Evolutionary conservation across 2,797 vertebrate genomes (phyloP), one percentile per base, ranked within the genome.

Genomic region (Siniperca scherzeri): DNA sequence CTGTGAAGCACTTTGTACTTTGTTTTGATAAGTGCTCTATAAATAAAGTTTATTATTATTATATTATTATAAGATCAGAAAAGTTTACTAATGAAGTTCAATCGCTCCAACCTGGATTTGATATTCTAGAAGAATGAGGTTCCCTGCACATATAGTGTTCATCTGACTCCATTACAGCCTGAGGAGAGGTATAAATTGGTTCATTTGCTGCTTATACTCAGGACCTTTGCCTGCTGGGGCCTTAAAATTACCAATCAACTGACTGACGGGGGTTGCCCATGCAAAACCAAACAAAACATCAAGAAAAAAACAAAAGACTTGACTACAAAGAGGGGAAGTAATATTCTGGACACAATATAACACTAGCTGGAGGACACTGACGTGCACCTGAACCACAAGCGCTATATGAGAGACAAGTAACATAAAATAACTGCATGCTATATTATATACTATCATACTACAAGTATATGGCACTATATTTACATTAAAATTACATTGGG

Each of bases 161-260:
- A 46, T 78, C 78, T 40, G 82, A 57, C 64, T 77, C 69, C 40
- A 72, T 64, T 56, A 57, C 57, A 74, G 78, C 61, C 82, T 7
- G 72, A 77, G 69, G 78, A 84, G 56, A 74, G 30, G 27, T 17
- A n/a, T 21, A 71, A 82, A 85, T 87, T 57, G 84, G 17, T 78
- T 87, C 70, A 85, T 89, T 88, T 85, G 70, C 59, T 78, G 76
- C 70, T 65, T 68, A 60, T 67, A 67, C 21, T 84, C 77, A 2
- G 66, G 67, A 77, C 74, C 73, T 81, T 56, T 64, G 56, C 81
- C 85, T 70, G 80, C 84, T 50, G 82, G 70, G 77, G 74, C 72
- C 22, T 79, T 77, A 17, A 88, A 86, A 86, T 90, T 72, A 79
- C 83, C 88, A 85, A 87, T 88, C 83, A 86, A 5, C 74, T 27